Conservation (phyloP, 2,113 vertebrate genomes). For the Ciconia boyciana region DNA sequence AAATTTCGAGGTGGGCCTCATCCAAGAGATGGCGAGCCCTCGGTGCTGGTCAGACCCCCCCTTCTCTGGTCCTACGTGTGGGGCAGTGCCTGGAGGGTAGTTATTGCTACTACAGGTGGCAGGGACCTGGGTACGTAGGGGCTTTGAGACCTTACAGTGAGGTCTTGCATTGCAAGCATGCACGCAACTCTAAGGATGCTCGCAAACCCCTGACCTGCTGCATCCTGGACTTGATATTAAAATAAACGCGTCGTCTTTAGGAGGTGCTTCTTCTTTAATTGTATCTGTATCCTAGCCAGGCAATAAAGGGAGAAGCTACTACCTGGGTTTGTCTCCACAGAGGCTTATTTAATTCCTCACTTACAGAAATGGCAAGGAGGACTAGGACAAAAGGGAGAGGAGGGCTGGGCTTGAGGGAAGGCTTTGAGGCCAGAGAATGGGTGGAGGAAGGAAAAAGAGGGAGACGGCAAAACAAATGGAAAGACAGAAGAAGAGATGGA, state of each 20-base stretch:
- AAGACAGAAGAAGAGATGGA: neutral
- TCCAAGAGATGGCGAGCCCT: neutral
- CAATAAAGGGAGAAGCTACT: neutral
- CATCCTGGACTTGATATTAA: neutral
- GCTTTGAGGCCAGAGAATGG: neutral
- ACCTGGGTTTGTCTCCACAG: neutral
- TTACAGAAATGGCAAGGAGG: neutral
- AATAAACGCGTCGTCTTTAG: neutral
- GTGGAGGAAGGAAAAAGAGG: neutral
- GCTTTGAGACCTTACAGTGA: neutral
- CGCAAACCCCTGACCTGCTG: neutral
- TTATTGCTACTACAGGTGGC: neutral
- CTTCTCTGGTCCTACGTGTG: accelerated
- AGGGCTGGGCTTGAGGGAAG: neutral
- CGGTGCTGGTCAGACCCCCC: neutral
- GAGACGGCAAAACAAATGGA: neutral
- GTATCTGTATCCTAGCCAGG: neutral
- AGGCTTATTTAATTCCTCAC: neutral
- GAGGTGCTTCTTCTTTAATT: neutral
- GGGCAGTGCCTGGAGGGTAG: neutral
- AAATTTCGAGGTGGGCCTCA: neutral
- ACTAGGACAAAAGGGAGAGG: neutral
- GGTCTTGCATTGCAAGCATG: accelerated
- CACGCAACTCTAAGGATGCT: neutral
- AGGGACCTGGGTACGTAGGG: neutral